Conservation (phyloP, 2,113 vertebrate genomes). For the Lota lota region DNA sequence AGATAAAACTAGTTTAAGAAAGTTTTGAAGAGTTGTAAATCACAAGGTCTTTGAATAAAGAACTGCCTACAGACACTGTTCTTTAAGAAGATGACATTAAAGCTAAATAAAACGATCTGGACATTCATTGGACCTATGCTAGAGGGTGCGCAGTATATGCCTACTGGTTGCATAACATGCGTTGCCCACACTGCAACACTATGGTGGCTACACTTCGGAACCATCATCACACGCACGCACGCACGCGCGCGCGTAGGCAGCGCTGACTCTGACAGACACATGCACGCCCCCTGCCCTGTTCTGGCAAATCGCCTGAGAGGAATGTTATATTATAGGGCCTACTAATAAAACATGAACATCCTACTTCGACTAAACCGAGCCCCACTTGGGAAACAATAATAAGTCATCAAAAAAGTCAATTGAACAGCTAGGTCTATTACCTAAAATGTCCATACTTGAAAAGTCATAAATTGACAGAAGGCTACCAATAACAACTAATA, state of each 20-base stretch:
- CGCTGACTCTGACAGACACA: no score
- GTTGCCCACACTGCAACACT: slow-evolving; percentile 36
- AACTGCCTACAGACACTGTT: neutral
- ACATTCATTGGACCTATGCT: neutral
- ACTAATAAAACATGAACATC: no score
- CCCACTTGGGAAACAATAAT: no score
- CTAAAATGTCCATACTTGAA: no score
- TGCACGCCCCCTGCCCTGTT: no score
- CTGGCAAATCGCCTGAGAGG: no score
- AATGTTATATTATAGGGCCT: no score
- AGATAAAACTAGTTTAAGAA: neutral
- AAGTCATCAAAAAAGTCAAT: no score
- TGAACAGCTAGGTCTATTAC: no score
- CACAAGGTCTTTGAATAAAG: neutral
- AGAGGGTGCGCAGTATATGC: slow-evolving; percentile 1
- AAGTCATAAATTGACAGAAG: no score
- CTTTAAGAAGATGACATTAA: neutral
- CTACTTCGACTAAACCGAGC: no score
- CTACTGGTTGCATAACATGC: slow-evolving; percentile 50
- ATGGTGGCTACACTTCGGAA: slow-evolving; percentile 21
- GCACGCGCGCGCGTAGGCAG: neutral
- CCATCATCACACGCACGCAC: slow-evolving; percentile 29
- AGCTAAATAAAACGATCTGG: neutral
- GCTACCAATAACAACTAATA: no score
- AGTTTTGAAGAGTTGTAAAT: neutral